Conservation (phyloP, 1,140 invertebrate species). For the Drosophila simulans region DNA sequence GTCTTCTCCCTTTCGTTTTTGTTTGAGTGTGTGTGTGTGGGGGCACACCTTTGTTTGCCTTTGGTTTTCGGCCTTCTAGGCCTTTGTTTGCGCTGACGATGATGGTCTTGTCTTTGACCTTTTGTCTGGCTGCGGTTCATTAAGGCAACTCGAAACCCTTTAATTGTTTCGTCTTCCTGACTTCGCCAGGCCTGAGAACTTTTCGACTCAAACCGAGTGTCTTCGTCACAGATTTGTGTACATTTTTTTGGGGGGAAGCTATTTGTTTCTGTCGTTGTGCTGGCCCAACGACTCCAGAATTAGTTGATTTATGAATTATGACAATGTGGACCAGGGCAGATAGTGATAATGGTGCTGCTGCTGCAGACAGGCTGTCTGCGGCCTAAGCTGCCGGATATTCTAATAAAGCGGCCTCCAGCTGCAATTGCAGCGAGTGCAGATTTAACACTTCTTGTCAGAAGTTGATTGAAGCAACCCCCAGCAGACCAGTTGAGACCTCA, state of each 20-base stretch:
- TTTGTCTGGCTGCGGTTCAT: slow-evolving; percentile 76
- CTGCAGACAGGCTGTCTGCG: slow-evolving; percentile 59
- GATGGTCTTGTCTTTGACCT: slow-evolving; percentile 63
- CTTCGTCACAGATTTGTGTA: slow-evolving; percentile 33
- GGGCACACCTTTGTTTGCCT: slow-evolving; percentile 53
- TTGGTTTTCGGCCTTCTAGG: slow-evolving; percentile 32
- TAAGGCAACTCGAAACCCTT: slow-evolving; percentile 76
- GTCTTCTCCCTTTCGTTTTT: slow-evolving; percentile 44
- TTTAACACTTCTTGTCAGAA: slow-evolving; percentile 84
- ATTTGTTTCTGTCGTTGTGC: slow-evolving; percentile 57
- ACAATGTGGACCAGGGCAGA: slow-evolving; percentile 66
- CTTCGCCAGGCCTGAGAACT: slow-evolving; percentile 61
- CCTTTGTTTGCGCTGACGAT: slow-evolving; percentile 37
- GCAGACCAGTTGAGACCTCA: slow-evolving; percentile 63
- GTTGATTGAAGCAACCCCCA: slow-evolving; percentile 83
- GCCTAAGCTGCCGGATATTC: slow-evolving; percentile 80
- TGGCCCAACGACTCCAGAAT: slow-evolving; percentile 66
- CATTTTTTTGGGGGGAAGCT: slow-evolving; percentile 23
- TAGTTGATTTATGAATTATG: slow-evolving; percentile 84
- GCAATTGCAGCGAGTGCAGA: slow-evolving; percentile 67
- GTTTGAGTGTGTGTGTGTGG: slow-evolving; percentile 1
- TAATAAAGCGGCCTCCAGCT: slow-evolving; percentile 71
- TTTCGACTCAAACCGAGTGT: slow-evolving; percentile 23
- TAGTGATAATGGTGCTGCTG: background rate
- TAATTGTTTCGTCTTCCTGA: slow-evolving; percentile 22